A percentile compares a stretch with the other conserved stretches of the same genome.
Conservation (phyloP, 2,113 vertebrate genomes). For the Antechinus stuartii region DNA sequence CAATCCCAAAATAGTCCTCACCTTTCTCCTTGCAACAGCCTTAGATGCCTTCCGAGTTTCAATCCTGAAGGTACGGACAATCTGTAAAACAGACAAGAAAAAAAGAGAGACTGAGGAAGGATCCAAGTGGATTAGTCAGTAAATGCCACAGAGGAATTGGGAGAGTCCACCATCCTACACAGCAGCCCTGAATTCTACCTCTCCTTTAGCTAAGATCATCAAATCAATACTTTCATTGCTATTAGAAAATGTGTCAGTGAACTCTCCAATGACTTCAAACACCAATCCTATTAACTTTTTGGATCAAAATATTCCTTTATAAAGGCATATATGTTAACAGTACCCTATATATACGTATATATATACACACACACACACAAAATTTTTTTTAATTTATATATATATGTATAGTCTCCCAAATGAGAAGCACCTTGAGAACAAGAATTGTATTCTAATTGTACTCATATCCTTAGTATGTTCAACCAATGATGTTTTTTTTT, state of each 20-base stretch:
- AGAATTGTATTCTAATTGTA: not conserved
- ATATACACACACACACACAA: no score
- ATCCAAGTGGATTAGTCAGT: not conserved
- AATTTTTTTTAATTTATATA: not conserved
- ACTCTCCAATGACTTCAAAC: not conserved
- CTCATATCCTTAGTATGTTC: not conserved
- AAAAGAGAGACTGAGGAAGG: not conserved
- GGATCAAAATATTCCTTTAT: not conserved
- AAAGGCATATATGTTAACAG: not conserved
- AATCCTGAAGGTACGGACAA: slow-evolving; percentile 95
- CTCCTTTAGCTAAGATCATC: not conserved
- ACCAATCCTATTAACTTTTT: not conserved
- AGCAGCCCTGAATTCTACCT: not conserved
- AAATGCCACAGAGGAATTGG: not conserved
- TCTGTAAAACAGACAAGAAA: slow-evolving; percentile 81
- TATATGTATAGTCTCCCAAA: not conserved
- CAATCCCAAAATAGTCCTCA: slow-evolving; percentile 69
- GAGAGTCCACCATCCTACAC: not conserved
- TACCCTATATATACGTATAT: not conserved
- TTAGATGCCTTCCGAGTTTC: slow-evolving; percentile 97
- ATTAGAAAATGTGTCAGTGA: not conserved
- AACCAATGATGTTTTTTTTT: not conserved
- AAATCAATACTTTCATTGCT: not conserved
- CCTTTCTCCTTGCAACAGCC: slow-evolving; percentile 96
- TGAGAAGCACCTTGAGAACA: not conserved